These are phyloP conservation scores for rabbit (Oryctolagus cuniculus) DNA, from an alignment of 2,113 vertebrate genomes.

Conservation along the genomic window mOryCun1.1 NC_091441.1:80780001-80780500, in stretches of 20 bases:
- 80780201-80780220: conserved; percentile 77
- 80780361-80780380: conserved; percentile 90
- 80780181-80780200: conserved; percentile 78
- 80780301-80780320: conserved; percentile 83
- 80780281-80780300: conserved; percentile 82
- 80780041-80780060: neutral
- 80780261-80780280: conserved; percentile 84
- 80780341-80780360: conserved; percentile 89
- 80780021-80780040: neutral
- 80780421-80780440: conserved; percentile 83
- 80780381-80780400: conserved; percentile 88
- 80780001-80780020: neutral
- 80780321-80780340: conserved; percentile 89
- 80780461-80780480: conserved; percentile 85
- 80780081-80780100: neutral
- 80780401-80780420: conserved; percentile 88
- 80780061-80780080: neutral
- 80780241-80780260: conserved; percentile 86
- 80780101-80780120: conserved; percentile 56
- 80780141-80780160: conserved; percentile 68
- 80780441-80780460: conserved; percentile 88
- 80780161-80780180: conserved; percentile 77
- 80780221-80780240: conserved; percentile 84
- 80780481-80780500: conserved; percentile 83
- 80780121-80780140: conserved; percentile 75